Conservation (phyloP, 2,113 vertebrate genomes). For the Cnemophilus loriae region DNA sequence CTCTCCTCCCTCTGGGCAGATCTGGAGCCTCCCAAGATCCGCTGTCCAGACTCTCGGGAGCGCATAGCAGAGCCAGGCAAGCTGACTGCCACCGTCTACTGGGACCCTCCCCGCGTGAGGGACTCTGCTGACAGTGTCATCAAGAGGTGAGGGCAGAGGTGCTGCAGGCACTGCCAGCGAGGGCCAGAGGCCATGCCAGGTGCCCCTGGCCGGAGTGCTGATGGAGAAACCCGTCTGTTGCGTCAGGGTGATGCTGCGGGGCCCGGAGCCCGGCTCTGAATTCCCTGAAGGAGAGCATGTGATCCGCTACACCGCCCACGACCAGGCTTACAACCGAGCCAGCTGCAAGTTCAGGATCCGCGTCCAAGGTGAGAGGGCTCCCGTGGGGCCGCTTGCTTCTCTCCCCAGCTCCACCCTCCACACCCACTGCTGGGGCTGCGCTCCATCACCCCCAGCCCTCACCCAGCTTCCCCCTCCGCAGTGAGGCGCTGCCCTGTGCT, state of each 20-base stretch:
- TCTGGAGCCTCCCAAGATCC: slow-evolving; percentile 90
- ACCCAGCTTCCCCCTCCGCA: slow-evolving; percentile 23
- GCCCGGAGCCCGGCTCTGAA: slow-evolving; percentile 80
- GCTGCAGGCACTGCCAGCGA: accelerated
- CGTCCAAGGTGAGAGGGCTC: slow-evolving; percentile 79
- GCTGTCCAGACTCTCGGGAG: slow-evolving; percentile 85
- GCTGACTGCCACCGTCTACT: slow-evolving; percentile 82
- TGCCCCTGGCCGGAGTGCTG: not conserved
- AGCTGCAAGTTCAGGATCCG: slow-evolving; percentile 93
- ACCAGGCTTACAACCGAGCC: slow-evolving; percentile 88
- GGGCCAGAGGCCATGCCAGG: not conserved
- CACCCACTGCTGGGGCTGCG: accelerated
- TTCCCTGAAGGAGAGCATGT: slow-evolving; percentile 85
- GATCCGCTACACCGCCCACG: slow-evolving; percentile 88
- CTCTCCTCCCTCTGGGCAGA: slow-evolving; percentile 69
- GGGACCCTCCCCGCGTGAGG: slow-evolving; percentile 86
- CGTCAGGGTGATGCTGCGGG: slow-evolving; percentile 81
- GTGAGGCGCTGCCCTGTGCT: slow-evolving; percentile 85
- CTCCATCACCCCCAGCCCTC: not conserved
- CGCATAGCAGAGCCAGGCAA: slow-evolving; percentile 89
- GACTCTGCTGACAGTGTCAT: slow-evolving; percentile 87
- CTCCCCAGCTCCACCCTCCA: accelerated
- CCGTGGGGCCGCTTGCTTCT: not conserved
- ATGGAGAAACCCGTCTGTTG: not conserved
- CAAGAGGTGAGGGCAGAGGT: slow-evolving; percentile 71